Base-by-base conservation (phyloP, 1,140 invertebrate genomes). In the Batillaria attramentaria region DNA sequence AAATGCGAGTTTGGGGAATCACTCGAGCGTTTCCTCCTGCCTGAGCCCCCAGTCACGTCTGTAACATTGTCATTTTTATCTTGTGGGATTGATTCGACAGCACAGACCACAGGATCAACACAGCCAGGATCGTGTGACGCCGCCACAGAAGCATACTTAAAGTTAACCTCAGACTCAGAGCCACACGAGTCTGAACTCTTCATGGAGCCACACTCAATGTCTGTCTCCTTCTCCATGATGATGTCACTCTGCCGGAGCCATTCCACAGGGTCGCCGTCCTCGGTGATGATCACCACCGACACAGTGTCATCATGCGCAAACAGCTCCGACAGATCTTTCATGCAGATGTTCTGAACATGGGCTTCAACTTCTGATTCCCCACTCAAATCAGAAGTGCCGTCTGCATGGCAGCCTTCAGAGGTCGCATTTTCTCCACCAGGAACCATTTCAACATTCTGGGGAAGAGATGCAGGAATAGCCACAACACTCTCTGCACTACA, bases 201-300 rank as follows among this genome's bases (percentile, higher is more conserved):
- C 42, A 3, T 42, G 37, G 24, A 24, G 42, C 41, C 39, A 28
- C 37, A 10, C 35, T n/a, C 4, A 28, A 13, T 41, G 31, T 1
- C 68, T 41, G 37, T 10, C 8, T 6, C 57, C n/a, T 70, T 42
- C 16, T 70, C 37, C 20, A 42, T n/a, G 42, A 39, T 20, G 20
- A 42, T 42, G 24, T 24, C 5, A 41, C 37, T 41, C 41, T 39
- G n/a, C 39, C 42, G 68, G 28, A 75, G 39, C 54, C 39, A 62
- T n/a, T 75, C 54, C 54, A 75, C 4, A 10, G 18, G n/a, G 31
- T 65, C 54, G 41, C 31, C 39, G 18, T 37, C 57, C 0, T 75
- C 54, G 31, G 20, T 35, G n/a, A 75, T 54, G 33, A 75, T 75
- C 6, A 75, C 57, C 41, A 75, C 42, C 20, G 73, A 75, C 54